Conservation (phyloP, 2,888 invertebrate genomes). For the Lasioglossum leucozonium region DNA sequence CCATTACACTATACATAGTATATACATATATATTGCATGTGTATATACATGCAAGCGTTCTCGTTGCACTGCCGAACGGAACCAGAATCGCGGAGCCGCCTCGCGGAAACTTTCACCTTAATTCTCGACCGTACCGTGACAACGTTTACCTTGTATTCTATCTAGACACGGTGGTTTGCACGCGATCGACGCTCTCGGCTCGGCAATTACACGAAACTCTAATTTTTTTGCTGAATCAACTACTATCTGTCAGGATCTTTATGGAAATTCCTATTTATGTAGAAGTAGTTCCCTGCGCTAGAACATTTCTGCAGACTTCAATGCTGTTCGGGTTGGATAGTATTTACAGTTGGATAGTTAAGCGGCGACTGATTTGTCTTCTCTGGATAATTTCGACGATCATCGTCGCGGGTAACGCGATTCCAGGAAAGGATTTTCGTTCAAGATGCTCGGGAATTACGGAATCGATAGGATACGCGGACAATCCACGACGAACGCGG, state of each 20-base stretch:
- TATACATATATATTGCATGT: background rate
- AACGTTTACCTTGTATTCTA: conserved; percentile 25
- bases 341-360: background rate
- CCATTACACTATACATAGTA: conserved; percentile 28
- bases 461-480: conserved; percentile 37
- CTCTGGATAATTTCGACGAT: background rate
- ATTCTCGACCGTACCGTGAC: conserved; percentile 15
- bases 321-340: too few relatives aligned
- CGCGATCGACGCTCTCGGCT: conserved; percentile 28
- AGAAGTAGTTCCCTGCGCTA: background rate
- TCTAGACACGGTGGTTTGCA: conserved; percentile 17
- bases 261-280: background rate
- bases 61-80: conserved; percentile 16
- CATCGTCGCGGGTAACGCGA: background rate
- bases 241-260: background rate
- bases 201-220: background rate
- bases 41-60: background rate
- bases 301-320: background rate
- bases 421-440: background rate
- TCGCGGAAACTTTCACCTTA: conserved; percentile 48
- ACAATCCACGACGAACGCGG: conserved; percentile 16
- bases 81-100: background rate
- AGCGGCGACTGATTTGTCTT: too few relatives aligned
- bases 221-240: background rate
- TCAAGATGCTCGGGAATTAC: conserved; percentile 20